Conservation (phyloP, 1,140 invertebrate genomes). For the honey bee (Apis mellifera) region DNA sequence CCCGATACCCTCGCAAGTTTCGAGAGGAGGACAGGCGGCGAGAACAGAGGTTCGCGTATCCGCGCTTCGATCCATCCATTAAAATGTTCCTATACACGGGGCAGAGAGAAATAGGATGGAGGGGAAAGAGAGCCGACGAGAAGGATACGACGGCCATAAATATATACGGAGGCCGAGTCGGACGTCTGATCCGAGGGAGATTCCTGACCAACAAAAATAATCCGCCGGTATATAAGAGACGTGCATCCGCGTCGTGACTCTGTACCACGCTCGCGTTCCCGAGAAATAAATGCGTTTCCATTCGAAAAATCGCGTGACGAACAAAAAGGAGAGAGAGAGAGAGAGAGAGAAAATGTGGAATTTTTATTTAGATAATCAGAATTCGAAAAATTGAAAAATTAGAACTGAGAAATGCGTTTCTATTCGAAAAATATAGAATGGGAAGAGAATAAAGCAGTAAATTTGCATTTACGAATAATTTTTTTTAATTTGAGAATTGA, state of each 20-base stretch:
- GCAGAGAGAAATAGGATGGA: background rate
- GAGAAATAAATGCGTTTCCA: constrained; percentile 10
- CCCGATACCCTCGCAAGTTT: constrained; percentile 26
- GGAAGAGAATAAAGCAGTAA: no score
- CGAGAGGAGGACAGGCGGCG: constrained; percentile 68
- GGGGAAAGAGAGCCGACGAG: constrained; percentile 57
- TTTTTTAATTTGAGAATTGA: no score
- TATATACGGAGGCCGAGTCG: constrained; percentile 76
- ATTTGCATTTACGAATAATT: no score
- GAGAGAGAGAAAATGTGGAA: no score
- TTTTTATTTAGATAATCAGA: no score
- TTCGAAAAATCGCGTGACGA: background rate
- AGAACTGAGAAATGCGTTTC: background rate
- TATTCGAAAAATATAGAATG: background rate
- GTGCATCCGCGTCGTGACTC: constrained; percentile 39
- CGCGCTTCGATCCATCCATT: constrained; percentile 78
- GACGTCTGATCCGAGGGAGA: constrained; percentile 76
- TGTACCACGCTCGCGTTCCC: constrained; percentile 20
- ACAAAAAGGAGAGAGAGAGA: no score
- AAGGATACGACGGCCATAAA: constrained; percentile 79
- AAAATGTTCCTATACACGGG: constrained; percentile 69
- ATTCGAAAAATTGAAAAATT: no score
- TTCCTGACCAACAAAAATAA: constrained; percentile 72
- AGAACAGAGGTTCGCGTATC: constrained; percentile 78
- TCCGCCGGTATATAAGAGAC: constrained; percentile 55